These are phyloP conservation scores for Hoplodrina ambigua DNA, from an alignment of 2,888 invertebrate species.

Conservation along the genomic window DNA sequence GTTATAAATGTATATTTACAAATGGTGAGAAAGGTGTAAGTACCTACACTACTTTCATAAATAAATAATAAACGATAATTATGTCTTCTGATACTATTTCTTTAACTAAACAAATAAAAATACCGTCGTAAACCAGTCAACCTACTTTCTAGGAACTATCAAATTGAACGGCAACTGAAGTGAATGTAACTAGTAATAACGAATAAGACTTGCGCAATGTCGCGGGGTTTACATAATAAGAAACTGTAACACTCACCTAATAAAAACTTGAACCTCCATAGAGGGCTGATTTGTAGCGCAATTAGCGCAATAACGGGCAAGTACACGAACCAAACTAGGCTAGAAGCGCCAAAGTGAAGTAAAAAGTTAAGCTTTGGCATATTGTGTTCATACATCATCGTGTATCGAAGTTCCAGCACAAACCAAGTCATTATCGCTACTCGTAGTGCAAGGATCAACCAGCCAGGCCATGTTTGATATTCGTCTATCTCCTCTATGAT, in stretches of 20 bases:
- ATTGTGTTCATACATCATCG: constrained; percentile 89
- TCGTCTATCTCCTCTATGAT: constrained; percentile 99
- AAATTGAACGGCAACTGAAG: constrained; percentile 20
- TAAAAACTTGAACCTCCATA: constrained; percentile 98
- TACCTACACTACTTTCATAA: background rate
- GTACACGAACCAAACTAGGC: constrained; percentile 99
- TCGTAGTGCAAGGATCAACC: constrained; percentile 96
- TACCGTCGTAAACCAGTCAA: background rate
- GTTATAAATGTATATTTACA: constrained; percentile 19
- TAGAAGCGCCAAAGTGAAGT: constrained; percentile 98
- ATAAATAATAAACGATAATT: constrained; percentile 1
- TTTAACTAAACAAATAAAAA: background rate
- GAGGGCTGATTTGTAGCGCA: constrained; percentile 97
- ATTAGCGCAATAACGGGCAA: constrained; percentile 98
- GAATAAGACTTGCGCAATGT: constrained; percentile 19
- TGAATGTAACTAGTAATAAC: constrained; percentile 34
- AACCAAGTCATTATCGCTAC: constrained; percentile 97
- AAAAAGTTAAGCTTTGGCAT: constrained; percentile 96
- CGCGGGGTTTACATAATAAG: constrained; percentile 32
- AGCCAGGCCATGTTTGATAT: constrained; percentile 99
- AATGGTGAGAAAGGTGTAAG: constrained; percentile 9
- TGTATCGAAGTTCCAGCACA: constrained; percentile 92
- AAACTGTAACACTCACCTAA: constrained; percentile 92
- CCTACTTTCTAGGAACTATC: constrained; percentile 7
- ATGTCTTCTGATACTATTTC: background rate